Conservation (phyloP, 2,888 invertebrate genomes). For the Ptychoptera contaminata region DNA sequence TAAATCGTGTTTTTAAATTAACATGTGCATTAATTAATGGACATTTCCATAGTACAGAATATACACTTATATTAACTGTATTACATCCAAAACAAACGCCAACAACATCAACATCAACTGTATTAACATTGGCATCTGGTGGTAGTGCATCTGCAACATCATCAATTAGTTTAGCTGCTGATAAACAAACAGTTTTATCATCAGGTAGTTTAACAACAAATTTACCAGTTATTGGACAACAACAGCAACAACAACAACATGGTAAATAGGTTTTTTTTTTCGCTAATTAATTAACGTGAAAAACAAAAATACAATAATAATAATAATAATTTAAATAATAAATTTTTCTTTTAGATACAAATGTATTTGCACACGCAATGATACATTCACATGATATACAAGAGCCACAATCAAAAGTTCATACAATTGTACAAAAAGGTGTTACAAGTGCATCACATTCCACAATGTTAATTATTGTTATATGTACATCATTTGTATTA, state of each 20-base stretch:
- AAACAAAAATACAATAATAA: background rate
- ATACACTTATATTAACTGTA: conserved; percentile 81
- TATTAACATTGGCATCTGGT: conserved; percentile 39
- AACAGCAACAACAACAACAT: conserved; percentile 12
- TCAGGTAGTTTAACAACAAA: too few relatives aligned
- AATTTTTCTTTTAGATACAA: too few relatives aligned
- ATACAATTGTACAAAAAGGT: conserved; percentile 25
- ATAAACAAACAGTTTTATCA: too few relatives aligned
- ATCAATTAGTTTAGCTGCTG: background rate
- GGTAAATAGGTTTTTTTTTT: conserved; percentile 7
- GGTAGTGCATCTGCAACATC: conserved; percentile 28
- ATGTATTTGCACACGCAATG: conserved; percentile 30
- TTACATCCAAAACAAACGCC: conserved; percentile 59
- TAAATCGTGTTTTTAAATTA: conserved; percentile 89
- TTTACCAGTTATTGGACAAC: background rate
- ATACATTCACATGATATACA: conserved; percentile 26
- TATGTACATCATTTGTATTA: conserved; percentile 27
- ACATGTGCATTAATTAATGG: conserved; percentile 90
- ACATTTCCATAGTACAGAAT: conserved; percentile 86
- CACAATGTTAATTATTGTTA: conserved; percentile 28
- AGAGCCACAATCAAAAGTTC: conserved; percentile 25
- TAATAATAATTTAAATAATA: too few relatives aligned
- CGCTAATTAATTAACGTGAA: background rate
- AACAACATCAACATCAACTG: conserved; percentile 38
- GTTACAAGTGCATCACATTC: conserved; percentile 25